Percentiles rank a stretch among this genome's conserved stretches.
phyloP scores from a whole-genome alignment of 2,888 invertebrate species.

The Lithophane leautieri region DNA sequence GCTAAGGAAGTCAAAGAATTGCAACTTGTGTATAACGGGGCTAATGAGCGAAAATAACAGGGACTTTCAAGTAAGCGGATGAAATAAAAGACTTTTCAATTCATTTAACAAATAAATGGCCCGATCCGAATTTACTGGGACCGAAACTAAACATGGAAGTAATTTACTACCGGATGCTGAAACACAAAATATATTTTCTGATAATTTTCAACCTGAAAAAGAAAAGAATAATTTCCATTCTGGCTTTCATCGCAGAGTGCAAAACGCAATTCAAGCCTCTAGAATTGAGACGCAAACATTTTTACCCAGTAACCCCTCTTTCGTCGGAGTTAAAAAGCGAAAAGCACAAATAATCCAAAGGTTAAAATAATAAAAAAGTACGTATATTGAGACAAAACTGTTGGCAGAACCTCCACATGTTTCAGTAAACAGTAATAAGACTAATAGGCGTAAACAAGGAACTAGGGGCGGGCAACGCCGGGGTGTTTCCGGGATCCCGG shows the following conservation, averaged over 20 bases:
- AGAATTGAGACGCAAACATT: conserved; percentile 8
- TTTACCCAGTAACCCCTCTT: conserved; percentile 4
- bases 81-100: conserved; percentile 51
- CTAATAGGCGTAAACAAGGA: conserved; percentile 49
- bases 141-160: conserved; percentile 24
- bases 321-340: neutral
- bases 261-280: conserved; percentile 32
- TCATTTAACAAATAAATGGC: conserved; percentile 47
- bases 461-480: conserved; percentile 33
- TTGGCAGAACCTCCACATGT: conserved; percentile 45
- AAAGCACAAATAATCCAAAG: conserved; percentile 9
- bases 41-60: conserved; percentile 48
- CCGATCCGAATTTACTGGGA: conserved; percentile 37
- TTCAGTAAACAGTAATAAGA: conserved; percentile 53
- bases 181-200: conserved; percentile 22
- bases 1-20: conserved; percentile 24
- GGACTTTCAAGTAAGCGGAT: conserved; percentile 24
- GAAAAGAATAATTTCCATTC: conserved; percentile 8
- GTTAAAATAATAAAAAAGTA: conserved; percentile 7
- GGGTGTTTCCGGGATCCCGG: conserved; percentile 31
- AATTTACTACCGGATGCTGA: conserved; percentile 6
- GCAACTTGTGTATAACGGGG: conserved; percentile 5
- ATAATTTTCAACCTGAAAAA: neutral
- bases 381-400: conserved; percentile 17
- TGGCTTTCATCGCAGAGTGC: conserved; percentile 42